Evolutionary conservation across 2,888 invertebrate genomes (phyloP).

Genomic region (Xiphydria camelus): DNA sequence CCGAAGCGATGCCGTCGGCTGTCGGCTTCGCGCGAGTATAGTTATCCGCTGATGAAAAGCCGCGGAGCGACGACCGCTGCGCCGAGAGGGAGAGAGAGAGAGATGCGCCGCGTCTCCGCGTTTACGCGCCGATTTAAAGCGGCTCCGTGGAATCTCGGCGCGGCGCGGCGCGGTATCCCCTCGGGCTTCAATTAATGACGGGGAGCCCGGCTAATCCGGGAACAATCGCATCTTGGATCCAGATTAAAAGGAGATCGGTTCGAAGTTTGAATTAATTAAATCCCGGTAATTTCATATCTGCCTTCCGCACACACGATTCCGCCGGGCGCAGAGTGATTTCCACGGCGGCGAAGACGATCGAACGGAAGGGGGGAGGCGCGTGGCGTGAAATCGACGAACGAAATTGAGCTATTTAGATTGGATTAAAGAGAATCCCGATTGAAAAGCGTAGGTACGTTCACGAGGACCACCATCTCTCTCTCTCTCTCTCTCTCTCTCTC

Average conservation of each 20-base stretch:
- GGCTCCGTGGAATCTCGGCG: background rate
- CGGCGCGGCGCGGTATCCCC: background rate
- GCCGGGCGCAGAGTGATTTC: background rate
- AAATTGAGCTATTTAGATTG: slow-evolving; percentile 17
- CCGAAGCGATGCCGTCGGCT: too few relatives aligned
- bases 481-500: slow-evolving; percentile 11
- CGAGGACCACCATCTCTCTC: slow-evolving; percentile 11
- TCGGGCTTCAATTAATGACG: slow-evolving; percentile 47
- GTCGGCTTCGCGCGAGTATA: too few relatives aligned
- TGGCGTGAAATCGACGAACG: slow-evolving; percentile 21
- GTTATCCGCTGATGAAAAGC: too few relatives aligned
- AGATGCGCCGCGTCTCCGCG: too few relatives aligned
- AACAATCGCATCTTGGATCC: slow-evolving; percentile 49
- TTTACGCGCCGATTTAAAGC: too few relatives aligned
- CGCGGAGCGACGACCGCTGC: too few relatives aligned
- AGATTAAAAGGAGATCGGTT: slow-evolving; percentile 45
- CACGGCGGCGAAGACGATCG: background rate
- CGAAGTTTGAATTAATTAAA: slow-evolving; percentile 56
- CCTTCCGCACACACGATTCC: slow-evolving; percentile 50
- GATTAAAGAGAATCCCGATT: too few relatives aligned
- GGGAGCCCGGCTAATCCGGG: slow-evolving; percentile 46
- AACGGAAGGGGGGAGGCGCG: slow-evolving; percentile 7
- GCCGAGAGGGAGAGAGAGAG: too few relatives aligned
- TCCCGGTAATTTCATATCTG: slow-evolving; percentile 56
- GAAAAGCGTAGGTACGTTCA: too few relatives aligned